Base-by-base conservation (phyloP, 2,797 vertebrate species). In the Sebastes vulpes region DNA sequence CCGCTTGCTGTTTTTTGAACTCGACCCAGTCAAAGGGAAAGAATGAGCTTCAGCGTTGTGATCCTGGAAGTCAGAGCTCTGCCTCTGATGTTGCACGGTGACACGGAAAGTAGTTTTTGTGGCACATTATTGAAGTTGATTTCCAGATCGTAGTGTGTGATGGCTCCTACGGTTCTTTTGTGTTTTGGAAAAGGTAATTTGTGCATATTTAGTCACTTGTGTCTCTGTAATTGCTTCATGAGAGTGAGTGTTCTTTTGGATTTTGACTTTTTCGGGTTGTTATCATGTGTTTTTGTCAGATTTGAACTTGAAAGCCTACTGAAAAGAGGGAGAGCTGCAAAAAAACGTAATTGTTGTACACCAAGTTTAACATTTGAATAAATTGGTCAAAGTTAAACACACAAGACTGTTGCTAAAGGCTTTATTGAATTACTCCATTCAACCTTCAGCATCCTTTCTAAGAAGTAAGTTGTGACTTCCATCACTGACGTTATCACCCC, bases 161-260 rank as follows among this genome's bases (percentile, higher is more conserved):
- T 72, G 75, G 85, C 84, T 86, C 88, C 81, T 48, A 46, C 69
- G 11, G 88, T 80, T 89, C 86, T 69, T 93, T 93, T 91, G 88
- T 89, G 76, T 72, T 89, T 72, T 63, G 8, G 56, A 85, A 81
- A 89, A 89, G 59, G 83, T 89, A 81, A 90, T 87, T 84, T 81
- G 21, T 38, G 79, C 85, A 79, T 82, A 90, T 88, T 89, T 75
- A 80, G 80, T 53, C 11, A 0, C 52, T 69, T 68, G 21, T 71
- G 81, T 79, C 67, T 72, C 56, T 79, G 32, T 85, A 87, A 91
- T 90, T 79, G 86, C 82, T 81, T 70, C 32, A 29, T 56, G 67
- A 20, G 21, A 72, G 54, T 23, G 58, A 82, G 23, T 38, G 68
- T 77, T 81, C 79, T 89, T 81, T 83, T 54, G 54, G 70, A 84